phyloP scores from a whole-genome alignment of 2,888 invertebrate species.

The Rhagium mordax region DNA sequence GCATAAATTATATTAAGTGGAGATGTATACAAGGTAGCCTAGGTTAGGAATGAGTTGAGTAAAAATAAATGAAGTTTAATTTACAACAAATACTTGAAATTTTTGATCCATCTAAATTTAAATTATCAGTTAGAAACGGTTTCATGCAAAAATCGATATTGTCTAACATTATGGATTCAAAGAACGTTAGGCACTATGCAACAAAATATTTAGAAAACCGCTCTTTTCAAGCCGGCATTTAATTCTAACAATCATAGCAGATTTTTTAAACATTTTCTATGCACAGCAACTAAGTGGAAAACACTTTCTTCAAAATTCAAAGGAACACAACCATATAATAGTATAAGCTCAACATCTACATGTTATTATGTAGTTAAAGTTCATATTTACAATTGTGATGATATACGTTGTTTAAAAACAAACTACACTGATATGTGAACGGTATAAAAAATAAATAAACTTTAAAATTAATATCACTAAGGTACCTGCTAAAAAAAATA shows the following conservation, averaged over 20 bases:
- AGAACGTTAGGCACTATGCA: conserved; percentile 40
- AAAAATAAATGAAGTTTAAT: too few relatives aligned
- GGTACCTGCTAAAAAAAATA: conserved; percentile 15
- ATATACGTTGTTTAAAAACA: conserved; percentile 42
- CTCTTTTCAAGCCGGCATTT: neutral
- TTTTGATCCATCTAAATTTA: conserved; percentile 3
- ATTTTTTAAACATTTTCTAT: neutral
- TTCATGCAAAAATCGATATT: conserved; percentile 49
- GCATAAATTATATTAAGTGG: too few relatives aligned
- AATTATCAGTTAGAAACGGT: conserved; percentile 28
- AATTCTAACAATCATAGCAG: neutral
- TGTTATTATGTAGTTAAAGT: conserved; percentile 42
- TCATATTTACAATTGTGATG: conserved; percentile 39
- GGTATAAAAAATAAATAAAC: conserved; percentile 56
- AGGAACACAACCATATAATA: conserved; percentile 29
- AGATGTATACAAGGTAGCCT: too few relatives aligned
- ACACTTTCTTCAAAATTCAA: conserved; percentile 17
- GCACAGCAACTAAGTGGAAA: conserved; percentile 6
- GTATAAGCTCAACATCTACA: conserved; percentile 50
- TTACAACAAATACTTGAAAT: neutral
- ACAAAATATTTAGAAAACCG: conserved; percentile 26
- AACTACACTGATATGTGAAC: conserved; percentile 56
- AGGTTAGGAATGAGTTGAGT: too few relatives aligned
- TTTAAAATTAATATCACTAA: conserved; percentile 52
- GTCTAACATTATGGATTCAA: conserved; percentile 43